Evolutionary conservation across 1,140 invertebrate species (phyloP), one percentile per base, ranked within the genome.

Genomic region (Drosophila arawakana): DNA sequence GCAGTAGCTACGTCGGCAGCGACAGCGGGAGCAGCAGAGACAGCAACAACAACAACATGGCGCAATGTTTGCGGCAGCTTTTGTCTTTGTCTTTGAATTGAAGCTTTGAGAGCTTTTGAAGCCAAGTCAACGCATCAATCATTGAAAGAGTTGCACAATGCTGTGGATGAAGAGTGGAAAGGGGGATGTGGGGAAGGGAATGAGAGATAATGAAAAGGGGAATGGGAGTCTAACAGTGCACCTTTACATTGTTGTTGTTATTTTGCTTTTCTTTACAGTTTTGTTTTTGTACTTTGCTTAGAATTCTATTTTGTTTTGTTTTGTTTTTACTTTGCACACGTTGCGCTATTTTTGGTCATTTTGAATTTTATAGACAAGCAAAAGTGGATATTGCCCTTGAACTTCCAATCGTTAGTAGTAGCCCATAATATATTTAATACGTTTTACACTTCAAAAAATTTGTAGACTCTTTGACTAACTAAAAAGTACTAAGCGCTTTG

Each of bases 41-140:
- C 63, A 35, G 7, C 39, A 35, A 46, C 66, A 13, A 43, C 41
- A 72, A 49, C 65, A 73, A 41, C 50, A 43, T 69, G 49, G 39
- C 41, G 35, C 34, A 34, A 49, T 41, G 21, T 50, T 61, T 47
- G 66, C 68, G 50, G 79, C 62, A 54, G 60, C 34, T 37, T 82
- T 74, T 72, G 78, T 61, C 73, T 79, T 72, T 75, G 73, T 50
- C 57, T 55, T 15, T 35, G 5, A 7, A 25, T 62, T 59, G 18
- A 74, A 46, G 63, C 67, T 86, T 88, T 37, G 73, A 86, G 82
- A 85, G 82, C 83, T 73, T 58, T 86, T 86, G 83, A 86, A 72
- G 61, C 75, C 67, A 86, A 85, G 81, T 81, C 72, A 79, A 76
- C 82, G 76, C 79, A 86, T 86, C 83, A 86, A 83, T 86, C 83